phyloP scores from a whole-genome alignment of 1,140 invertebrate species.

The Drosophila prosaltans region DNA sequence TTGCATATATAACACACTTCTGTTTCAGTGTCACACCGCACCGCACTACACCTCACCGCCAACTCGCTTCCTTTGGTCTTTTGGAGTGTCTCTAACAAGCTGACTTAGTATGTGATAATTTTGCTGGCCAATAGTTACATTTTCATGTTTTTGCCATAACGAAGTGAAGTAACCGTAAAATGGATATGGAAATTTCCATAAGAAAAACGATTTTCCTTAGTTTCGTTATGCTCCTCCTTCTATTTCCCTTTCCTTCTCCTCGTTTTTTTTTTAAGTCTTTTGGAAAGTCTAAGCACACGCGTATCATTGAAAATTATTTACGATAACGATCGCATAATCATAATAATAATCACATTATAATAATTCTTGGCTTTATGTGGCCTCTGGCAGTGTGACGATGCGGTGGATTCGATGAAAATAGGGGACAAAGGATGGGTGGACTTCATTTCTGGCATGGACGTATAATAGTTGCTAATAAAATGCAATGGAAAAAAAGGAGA shows the following conservation, averaged over 20 bases:
- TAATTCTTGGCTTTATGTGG: constrained; percentile 78
- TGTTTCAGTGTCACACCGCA: neutral
- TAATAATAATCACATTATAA: constrained; percentile 82
- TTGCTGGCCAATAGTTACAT: constrained; percentile 71
- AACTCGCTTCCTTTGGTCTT: neutral
- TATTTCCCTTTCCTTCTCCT: neutral
- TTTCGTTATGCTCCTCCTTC: neutral
- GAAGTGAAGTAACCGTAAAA: constrained; percentile 29
- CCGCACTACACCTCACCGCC: neutral
- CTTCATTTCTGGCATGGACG: constrained; percentile 38
- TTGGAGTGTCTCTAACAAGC: constrained; percentile 55
- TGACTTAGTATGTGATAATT: constrained; percentile 81
- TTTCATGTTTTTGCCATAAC: constrained; percentile 70
- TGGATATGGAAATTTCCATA: constrained; percentile 62
- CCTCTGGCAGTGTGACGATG: constrained; percentile 25
- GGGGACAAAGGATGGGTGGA: neutral
- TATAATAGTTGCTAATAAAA: constrained; percentile 81
- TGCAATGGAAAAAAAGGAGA: constrained; percentile 55
- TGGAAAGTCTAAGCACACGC: constrained; percentile 66
- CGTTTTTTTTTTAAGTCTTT: neutral
- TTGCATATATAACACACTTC: constrained; percentile 61
- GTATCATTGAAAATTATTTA: constrained; percentile 80
- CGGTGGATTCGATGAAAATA: neutral
- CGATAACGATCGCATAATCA: constrained; percentile 81
- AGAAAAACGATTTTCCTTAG: constrained; percentile 30